These are phyloP conservation scores for Rhamnusium bicolor DNA, from an alignment of 2,888 invertebrate genomes.

Conservation along the genomic window DNA sequence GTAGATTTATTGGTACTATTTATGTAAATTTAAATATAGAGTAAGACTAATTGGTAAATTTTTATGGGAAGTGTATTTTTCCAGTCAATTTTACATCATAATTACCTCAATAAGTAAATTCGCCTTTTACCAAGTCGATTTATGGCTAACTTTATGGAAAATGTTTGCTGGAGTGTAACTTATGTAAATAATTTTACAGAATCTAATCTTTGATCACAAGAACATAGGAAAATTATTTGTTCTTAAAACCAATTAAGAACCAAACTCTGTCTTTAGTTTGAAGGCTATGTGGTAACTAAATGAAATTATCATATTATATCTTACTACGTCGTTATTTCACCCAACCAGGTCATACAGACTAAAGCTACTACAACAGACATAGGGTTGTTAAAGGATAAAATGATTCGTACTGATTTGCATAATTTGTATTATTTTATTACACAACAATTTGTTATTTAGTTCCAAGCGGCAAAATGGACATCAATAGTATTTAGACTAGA, in stretches of 20 bases:
- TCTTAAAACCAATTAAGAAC: not conserved
- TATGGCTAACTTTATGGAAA: no score
- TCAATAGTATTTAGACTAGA: not conserved
- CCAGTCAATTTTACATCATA: no score
- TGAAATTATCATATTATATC: slow-evolving; percentile 24
- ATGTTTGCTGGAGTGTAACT: no score
- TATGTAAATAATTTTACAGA: no score
- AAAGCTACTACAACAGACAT: slow-evolving; percentile 8
- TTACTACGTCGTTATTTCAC: slow-evolving; percentile 3
- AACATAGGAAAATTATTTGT: not conserved
- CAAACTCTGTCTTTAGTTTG: not conserved
- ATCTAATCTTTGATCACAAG: not conserved
- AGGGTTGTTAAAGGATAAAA: slow-evolving; percentile 22
- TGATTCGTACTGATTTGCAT: slow-evolving; percentile 29
- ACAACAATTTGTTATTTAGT: slow-evolving; percentile 25
- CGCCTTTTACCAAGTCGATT: no score
- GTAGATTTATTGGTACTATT: no score
- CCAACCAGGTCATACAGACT: not conserved
- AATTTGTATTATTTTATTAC: slow-evolving; percentile 32
- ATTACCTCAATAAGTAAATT: no score
- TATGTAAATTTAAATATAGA: no score
- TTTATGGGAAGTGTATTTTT: no score
- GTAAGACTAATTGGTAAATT: no score
- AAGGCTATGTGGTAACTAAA: slow-evolving; percentile 14
- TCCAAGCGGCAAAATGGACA: slow-evolving; percentile 6